phyloP scores from a whole-genome alignment of 2,797 vertebrate species.

The Tragopan temminckii region DNA sequence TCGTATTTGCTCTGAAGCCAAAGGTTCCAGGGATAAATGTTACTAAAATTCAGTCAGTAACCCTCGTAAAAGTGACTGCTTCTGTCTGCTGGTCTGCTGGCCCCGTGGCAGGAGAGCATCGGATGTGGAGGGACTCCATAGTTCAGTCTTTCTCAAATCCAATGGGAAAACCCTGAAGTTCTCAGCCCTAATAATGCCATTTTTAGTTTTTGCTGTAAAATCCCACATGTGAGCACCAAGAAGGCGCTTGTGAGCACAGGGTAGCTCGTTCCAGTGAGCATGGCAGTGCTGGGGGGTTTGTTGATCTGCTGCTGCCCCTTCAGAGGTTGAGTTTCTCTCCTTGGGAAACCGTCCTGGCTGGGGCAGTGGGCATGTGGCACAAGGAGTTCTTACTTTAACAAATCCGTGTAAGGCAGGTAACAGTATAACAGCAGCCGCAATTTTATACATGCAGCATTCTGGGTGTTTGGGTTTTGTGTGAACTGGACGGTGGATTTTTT shows the following conservation, averaged over 20 bases:
- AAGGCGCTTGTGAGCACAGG: background rate
- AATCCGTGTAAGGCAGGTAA: background rate
- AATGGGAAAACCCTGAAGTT: background rate
- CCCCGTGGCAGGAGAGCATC: accelerated
- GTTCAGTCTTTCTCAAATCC: background rate
- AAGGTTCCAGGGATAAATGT: background rate
- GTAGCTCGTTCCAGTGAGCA: background rate
- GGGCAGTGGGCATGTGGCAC: background rate
- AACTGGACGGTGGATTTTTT: background rate
- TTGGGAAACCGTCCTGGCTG: background rate
- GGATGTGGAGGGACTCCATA: background rate
- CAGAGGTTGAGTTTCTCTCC: background rate
- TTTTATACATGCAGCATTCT: background rate
- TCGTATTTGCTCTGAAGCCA: conserved; percentile 1
- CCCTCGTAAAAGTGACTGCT: background rate
- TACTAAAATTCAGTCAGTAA: conserved; percentile 7
- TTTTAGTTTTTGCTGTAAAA: background rate
- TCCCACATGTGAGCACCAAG: accelerated
- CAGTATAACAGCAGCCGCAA: background rate
- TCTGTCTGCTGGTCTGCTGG: background rate
- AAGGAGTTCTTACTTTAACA: background rate
- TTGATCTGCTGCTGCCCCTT: background rate
- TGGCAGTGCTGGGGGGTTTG: accelerated
- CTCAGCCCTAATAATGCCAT: background rate
- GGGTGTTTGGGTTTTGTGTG: background rate